phyloP scores from a whole-genome alignment of 1,140 invertebrate genomes.

The Andrena cerasifolii region DNA sequence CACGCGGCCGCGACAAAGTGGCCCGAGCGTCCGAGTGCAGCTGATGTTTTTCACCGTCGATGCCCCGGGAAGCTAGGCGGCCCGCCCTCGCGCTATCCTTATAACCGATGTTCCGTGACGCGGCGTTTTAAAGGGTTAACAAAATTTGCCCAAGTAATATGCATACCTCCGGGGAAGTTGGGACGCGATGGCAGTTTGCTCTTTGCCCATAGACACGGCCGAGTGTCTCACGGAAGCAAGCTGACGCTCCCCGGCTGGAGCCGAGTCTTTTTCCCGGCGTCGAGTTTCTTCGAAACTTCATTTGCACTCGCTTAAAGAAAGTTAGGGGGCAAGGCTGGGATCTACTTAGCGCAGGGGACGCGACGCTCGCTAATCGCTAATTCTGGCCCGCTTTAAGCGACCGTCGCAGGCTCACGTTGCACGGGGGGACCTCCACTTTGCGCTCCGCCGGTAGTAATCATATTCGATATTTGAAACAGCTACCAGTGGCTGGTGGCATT shows the following conservation, averaged over 20 bases:
- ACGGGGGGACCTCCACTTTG: too few species aligned
- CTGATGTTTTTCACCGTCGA: not conserved
- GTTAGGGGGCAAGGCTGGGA: slow-evolving; percentile 1
- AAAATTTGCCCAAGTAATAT: slow-evolving; percentile 40
- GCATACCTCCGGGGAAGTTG: slow-evolving; percentile 32
- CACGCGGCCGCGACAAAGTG: too few species aligned
- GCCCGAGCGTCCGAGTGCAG: too few species aligned
- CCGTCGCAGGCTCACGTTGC: not conserved
- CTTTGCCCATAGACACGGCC: not conserved
- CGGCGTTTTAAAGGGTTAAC: slow-evolving; percentile 32
- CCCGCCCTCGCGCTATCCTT: not conserved
- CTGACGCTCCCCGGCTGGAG: slow-evolving; percentile 25
- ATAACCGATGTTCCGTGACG: slow-evolving; percentile 27
- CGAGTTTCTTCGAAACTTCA: slow-evolving; percentile 50
- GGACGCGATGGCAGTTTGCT: not conserved
- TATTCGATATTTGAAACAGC: too few species aligned
- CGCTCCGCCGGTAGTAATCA: too few species aligned
- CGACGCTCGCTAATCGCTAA: not conserved
- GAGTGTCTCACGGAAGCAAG: slow-evolving; percentile 7
- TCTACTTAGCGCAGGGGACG: not conserved
- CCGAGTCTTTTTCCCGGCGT: slow-evolving; percentile 6
- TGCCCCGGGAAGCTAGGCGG: too few species aligned
- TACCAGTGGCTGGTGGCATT: too few species aligned
- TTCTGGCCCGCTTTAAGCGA: not conserved
- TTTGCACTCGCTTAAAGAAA: slow-evolving; percentile 39